phyloP scores from a whole-genome alignment of 2,888 invertebrate species.

The Lasioglossum pauxillum region DNA sequence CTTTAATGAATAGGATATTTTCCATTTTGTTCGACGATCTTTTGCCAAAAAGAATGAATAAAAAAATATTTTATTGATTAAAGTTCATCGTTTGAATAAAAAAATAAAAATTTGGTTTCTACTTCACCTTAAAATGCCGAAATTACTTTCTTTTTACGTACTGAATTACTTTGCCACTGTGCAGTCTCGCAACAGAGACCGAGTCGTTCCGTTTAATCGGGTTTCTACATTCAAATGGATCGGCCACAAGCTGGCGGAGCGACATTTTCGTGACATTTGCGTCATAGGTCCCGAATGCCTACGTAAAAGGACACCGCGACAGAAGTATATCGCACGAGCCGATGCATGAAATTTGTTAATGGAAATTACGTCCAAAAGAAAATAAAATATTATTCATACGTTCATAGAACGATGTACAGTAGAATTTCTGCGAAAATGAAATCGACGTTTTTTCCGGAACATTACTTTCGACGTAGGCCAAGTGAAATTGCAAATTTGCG shows the following conservation, averaged over 20 bases:
- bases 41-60: no score
- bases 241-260: constrained; percentile 18
- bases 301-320: constrained; percentile 11
- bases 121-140: no score
- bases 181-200: not conserved
- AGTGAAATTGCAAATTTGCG: not conserved
- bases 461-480: not conserved
- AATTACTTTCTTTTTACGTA: no score
- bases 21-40: no score
- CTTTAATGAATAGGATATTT: no score
- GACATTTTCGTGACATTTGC: constrained; percentile 62
- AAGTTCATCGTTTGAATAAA: no score
- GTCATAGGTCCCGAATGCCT: not conserved
- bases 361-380: not conserved
- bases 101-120: no score
- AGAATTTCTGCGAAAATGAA: not conserved
- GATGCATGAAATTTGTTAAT: not conserved
- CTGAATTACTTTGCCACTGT: not conserved
- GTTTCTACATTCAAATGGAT: constrained; percentile 22
- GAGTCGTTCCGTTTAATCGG: not conserved
- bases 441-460: not conserved
- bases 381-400: not conserved
- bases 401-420: no score
- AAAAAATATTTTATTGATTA: no score
- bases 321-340: not conserved